Evolutionary conservation across 2,113 vertebrate genomes (phyloP).

Genomic region (Phasianus colchicus): DNA sequence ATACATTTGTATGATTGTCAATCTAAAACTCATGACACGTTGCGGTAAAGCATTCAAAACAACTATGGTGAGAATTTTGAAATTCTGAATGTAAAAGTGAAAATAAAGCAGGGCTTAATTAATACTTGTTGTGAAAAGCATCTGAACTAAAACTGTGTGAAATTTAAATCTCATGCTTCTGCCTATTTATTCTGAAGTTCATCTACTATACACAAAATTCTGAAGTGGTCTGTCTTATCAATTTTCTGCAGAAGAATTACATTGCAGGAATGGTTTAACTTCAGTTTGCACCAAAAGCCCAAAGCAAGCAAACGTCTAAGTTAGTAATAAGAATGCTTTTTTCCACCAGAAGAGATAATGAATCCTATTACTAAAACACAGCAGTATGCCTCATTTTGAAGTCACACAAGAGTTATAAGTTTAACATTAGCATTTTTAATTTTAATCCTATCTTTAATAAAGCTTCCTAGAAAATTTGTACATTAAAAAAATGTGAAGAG

Average conservation of each 20-base stretch:
- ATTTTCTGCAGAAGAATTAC: conserved; percentile 43
- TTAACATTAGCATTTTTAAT: conserved; percentile 39
- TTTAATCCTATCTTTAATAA: conserved; percentile 5
- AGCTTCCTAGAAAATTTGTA: background rate
- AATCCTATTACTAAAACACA: conserved; percentile 33
- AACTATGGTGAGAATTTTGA: background rate
- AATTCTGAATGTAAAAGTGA: background rate
- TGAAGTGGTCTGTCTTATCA: conserved; percentile 44
- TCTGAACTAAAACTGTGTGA: background rate
- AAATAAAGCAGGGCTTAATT: background rate
- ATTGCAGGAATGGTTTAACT: conserved; percentile 41
- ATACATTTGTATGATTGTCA: background rate
- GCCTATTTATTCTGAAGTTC: background rate
- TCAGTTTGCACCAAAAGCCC: conserved; percentile 23
- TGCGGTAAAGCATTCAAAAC: background rate
- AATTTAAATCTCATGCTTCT: conserved; percentile 17
- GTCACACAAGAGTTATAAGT: background rate
- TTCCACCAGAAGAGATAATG: conserved; percentile 38
- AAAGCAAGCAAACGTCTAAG: background rate
- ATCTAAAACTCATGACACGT: background rate
- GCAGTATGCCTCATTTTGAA: conserved; percentile 44
- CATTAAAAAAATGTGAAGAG: background rate
- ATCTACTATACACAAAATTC: background rate
- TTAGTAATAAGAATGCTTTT: conserved; percentile 7
- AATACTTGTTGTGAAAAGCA: background rate